Percentiles rank a stretch among this genome's conserved stretches.
Evolutionary conservation across 2,797 vertebrate species (phyloP).

Genomic region (Dendrocincla fuliginosa): DNA sequence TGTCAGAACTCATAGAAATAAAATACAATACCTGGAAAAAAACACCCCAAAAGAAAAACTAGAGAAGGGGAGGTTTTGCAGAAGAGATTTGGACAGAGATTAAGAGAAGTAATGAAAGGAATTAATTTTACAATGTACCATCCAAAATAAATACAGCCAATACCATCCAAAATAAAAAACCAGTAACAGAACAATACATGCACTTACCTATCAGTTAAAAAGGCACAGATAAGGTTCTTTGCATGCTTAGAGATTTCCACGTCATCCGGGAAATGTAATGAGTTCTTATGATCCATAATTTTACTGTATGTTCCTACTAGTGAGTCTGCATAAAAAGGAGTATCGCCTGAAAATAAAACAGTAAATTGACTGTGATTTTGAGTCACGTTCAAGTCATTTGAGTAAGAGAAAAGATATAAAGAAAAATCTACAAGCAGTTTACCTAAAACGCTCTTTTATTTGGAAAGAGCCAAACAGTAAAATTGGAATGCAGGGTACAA

Average conservation of each 20-base stretch:
- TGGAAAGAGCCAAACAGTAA: background rate
- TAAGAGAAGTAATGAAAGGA: background rate
- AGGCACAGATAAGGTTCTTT: conserved; percentile 97
- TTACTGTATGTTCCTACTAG: conserved; percentile 98
- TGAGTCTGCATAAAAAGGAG: conserved; percentile 98
- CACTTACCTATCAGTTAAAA: conserved; percentile 93
- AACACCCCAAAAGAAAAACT: background rate
- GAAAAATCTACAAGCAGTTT: background rate
- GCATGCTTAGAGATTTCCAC: conserved; percentile 97
- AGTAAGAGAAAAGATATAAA: background rate
- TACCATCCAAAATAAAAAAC: background rate
- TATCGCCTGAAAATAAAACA: conserved; percentile 84
- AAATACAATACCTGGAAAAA: conserved; percentile 15
- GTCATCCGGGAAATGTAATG: conserved; percentile 94
- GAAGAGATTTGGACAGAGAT: background rate
- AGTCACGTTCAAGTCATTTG: background rate
- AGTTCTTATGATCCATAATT: conserved; percentile 99
- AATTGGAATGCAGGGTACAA: background rate
- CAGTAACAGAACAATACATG: background rate
- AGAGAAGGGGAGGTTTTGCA: background rate
- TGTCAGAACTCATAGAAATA: conserved; percentile 3
- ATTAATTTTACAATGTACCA: background rate
- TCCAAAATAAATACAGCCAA: background rate
- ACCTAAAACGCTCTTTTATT: background rate
- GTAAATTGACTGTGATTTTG: background rate